These are phyloP conservation scores for Drosophila simulans DNA, from an alignment of 1,140 invertebrate genomes.

Conservation along the genomic window DNA sequence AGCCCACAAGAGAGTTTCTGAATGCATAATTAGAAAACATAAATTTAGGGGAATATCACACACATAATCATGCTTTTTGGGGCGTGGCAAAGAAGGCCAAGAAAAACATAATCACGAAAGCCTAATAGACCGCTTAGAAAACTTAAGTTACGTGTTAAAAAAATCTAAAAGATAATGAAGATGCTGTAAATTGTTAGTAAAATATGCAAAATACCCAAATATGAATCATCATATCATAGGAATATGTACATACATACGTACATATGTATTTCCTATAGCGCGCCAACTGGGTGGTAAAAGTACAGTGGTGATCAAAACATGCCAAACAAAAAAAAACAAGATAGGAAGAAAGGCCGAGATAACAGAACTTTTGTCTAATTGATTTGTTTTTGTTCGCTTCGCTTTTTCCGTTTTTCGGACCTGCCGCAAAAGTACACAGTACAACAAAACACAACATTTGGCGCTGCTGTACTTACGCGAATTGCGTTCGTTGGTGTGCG, in stretches of 20 bases:
- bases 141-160: background rate
- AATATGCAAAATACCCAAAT: no score
- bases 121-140: constrained; percentile 13
- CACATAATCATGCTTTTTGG: constrained; percentile 26
- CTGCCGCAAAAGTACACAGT: constrained; percentile 46
- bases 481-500: constrained; percentile 23
- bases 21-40: constrained; percentile 69
- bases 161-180: no score
- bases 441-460: constrained; percentile 37
- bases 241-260: background rate
- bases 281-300: constrained; percentile 51
- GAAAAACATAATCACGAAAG: constrained; percentile 70
- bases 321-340: constrained; percentile 11
- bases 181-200: no score
- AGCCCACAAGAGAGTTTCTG: constrained; percentile 57
- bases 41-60: constrained; percentile 25
- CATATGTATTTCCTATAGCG: background rate
- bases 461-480: constrained; percentile 75
- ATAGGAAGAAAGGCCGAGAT: constrained; percentile 21
- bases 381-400: constrained; percentile 22
- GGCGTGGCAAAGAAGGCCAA: constrained; percentile 60
- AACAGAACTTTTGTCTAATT: constrained; percentile 46
- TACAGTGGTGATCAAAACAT: constrained; percentile 72
- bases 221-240: background rate
- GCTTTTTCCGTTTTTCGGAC: constrained; percentile 35